Evolutionary conservation across 2,888 invertebrate species (phyloP), one percentile per base, ranked within the genome.

Genomic region (Aethes cnicana): DNA sequence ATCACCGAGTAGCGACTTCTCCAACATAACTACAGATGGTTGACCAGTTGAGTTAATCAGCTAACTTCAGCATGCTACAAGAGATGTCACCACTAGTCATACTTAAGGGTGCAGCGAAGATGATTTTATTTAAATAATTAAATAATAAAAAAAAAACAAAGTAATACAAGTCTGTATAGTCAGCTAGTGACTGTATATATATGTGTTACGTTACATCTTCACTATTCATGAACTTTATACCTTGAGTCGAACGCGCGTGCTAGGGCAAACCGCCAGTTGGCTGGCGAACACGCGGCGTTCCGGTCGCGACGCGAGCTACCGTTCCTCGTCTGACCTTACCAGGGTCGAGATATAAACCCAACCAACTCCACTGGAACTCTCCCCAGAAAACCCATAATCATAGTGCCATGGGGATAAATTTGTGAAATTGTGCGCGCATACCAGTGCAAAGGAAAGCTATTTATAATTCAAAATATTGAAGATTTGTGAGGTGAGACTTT

Each of bases 221-320:
- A 16, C 28, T 50, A 66, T 72, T 69, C 63, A 43, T 86, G 86
- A 86, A 86, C 87, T 87, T 85, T 86, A 86, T 64, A 82, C 85
- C 77, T 69, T 69, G 62, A 69, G 66, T 77, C 73, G 70, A 63
- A 62, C 68, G 72, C 72, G 73, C 74, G 69, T 68, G 66, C 66
- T 72, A 81, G 82, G 87, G 88, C 88, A 87, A 77, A 59, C 62
- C 83, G 88, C 88, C 88, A 88, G 88, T 87, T 87, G 88, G 88
- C 87, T 74, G 67, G 71, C 72, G 72, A 60, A 66, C 77, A 73
- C 72, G 77, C 73, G 63, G 64, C 72, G 74, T 69, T 54, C 55
- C 64, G 55, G 77, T 72, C 74, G 76, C 61, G 61, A 60, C 36
- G 42, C 50, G 59, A 58, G 55, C 64, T 60, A 67, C n/a, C n/a